phyloP scores from a whole-genome alignment of 2,113 vertebrate genomes.

The Oreochromis spilurus region DNA sequence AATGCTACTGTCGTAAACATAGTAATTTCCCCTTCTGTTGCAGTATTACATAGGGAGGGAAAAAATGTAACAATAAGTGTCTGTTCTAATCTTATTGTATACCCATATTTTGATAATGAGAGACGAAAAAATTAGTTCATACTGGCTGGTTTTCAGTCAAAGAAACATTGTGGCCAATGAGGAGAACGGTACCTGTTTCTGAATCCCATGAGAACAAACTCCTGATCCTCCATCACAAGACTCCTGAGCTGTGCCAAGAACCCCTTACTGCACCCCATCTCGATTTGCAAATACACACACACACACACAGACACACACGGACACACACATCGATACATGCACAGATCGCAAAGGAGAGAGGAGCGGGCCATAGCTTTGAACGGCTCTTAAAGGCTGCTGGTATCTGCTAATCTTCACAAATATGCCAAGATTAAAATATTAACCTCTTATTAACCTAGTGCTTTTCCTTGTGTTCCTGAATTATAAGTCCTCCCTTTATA shows the following conservation, averaged over 20 bases:
- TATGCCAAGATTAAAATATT: slow-evolving; percentile 52
- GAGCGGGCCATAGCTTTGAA: background rate
- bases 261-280: slow-evolving; percentile 17
- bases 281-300: background rate
- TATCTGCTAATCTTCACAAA: slow-evolving; percentile 63
- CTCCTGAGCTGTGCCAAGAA: slow-evolving; percentile 49
- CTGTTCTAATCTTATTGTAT: accelerated
- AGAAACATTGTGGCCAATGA: background rate
- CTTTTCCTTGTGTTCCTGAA: background rate
- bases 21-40: background rate
- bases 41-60: background rate
- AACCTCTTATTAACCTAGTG: background rate
- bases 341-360: background rate
- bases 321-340: background rate
- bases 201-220: slow-evolving; percentile 34
- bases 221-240: slow-evolving; percentile 69
- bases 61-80: accelerated
- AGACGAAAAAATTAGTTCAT: background rate
- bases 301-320: background rate
- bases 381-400: background rate
- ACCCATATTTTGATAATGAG: background rate
- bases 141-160: background rate
- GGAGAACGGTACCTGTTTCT: background rate
- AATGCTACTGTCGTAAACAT: slow-evolving; percentile 3
- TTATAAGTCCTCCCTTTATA: background rate